Evolutionary conservation across 2,888 invertebrate species (phyloP).

Genomic region (Sinelater perroti): DNA sequence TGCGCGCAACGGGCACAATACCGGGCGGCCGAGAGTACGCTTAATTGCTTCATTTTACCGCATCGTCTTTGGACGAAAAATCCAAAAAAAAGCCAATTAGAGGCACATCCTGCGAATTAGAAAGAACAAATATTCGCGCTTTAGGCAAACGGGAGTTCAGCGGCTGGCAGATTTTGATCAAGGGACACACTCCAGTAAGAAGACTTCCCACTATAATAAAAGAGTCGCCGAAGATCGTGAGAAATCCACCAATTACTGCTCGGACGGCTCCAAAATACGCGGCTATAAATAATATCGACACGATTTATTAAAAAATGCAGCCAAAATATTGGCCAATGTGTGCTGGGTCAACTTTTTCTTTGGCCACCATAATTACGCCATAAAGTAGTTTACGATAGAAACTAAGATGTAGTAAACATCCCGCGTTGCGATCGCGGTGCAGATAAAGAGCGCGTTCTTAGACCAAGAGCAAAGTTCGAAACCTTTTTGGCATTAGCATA

Average conservation of each 20-base stretch:
- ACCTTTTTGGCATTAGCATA: too few relatives aligned
- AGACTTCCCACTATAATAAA: too few relatives aligned
- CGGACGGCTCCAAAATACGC: slow-evolving; percentile 1
- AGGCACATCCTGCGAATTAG: too few relatives aligned
- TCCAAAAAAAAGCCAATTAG: too few relatives aligned
- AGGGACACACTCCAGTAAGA: too few relatives aligned
- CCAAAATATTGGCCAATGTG: background rate
- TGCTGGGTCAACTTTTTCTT: background rate
- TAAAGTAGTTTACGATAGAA: slow-evolving; percentile 7
- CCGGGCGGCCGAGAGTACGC: background rate
- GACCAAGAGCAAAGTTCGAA: too few relatives aligned
- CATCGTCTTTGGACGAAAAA: too few relatives aligned
- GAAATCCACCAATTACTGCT: slow-evolving; percentile 9
- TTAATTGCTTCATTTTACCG: slow-evolving; percentile 7
- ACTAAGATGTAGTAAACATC: slow-evolving; percentile 8
- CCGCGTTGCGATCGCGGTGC: too few relatives aligned
- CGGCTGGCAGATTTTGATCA: too few relatives aligned
- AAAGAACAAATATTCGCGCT: too few relatives aligned
- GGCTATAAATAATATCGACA: slow-evolving; percentile 9
- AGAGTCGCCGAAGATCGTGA: slow-evolving; percentile 5
- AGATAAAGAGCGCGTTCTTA: too few relatives aligned
- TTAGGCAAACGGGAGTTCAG: too few relatives aligned
- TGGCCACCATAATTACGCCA: slow-evolving; percentile 3
- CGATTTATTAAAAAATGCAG: slow-evolving; percentile 11
- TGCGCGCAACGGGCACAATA: slow-evolving; percentile 11